These are phyloP conservation scores for Lacerta agilis DNA, from an alignment of 2,797 vertebrate genomes.

Conservation along the genomic window DNA sequence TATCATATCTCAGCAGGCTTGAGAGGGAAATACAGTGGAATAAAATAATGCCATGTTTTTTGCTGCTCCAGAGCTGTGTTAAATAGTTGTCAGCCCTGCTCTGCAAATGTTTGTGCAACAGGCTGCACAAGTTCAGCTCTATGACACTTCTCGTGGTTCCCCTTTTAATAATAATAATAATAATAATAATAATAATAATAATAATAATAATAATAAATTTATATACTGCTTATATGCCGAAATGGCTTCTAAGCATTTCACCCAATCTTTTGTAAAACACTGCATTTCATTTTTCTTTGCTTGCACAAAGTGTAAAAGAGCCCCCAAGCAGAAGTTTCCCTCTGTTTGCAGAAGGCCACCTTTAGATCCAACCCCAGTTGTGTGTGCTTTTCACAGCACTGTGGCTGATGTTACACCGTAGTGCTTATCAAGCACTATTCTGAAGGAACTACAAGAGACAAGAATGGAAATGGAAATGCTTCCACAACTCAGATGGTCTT, in stretches of 20 bases:
- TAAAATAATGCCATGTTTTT: constrained; percentile 23
- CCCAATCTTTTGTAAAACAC: not conserved
- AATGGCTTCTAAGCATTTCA: too few species aligned
- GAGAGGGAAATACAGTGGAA: not conserved
- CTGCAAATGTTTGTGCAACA: not conserved
- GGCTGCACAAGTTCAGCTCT: not conserved
- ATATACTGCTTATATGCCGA: too few species aligned
- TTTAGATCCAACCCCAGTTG: not conserved
- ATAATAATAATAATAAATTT: too few species aligned
- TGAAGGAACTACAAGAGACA: constrained; percentile 24
- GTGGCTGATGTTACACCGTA: not conserved
- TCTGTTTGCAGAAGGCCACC: not conserved
- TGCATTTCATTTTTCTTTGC: not conserved
- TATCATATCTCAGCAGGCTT: constrained; percentile 1
- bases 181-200: too few species aligned
- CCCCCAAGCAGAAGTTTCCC: not conserved
- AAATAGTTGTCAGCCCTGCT: not conserved
- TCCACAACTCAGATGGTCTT: not conserved
- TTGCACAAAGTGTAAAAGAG: not conserved
- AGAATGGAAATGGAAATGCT: constrained; percentile 2
- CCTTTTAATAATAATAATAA: too few species aligned
- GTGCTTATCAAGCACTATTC: not conserved
- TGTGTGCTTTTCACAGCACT: not conserved
- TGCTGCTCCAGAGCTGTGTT: not conserved
- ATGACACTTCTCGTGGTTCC: not conserved